Percentiles rank a stretch among this genome's conserved stretches.
phyloP scores from a whole-genome alignment of 2,888 invertebrate genomes.

The Drosophila paranaensis region DNA sequence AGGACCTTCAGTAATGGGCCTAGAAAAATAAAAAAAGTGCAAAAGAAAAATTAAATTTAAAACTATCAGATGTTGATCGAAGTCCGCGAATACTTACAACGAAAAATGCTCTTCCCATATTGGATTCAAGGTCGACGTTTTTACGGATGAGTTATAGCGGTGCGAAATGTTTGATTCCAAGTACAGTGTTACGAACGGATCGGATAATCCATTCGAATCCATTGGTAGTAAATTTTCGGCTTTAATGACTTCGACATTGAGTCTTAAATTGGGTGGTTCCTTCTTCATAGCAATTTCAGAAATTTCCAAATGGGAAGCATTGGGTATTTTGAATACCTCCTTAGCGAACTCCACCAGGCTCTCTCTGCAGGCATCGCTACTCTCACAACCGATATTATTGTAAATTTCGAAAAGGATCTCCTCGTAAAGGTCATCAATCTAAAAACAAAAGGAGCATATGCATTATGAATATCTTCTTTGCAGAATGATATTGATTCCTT shows the following conservation, averaged over 20 bases:
- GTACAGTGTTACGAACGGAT: conserved; percentile 98
- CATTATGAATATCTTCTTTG: neutral
- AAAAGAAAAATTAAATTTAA: neutral
- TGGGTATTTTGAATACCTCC: conserved; percentile 91
- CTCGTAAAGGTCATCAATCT: conserved; percentile 93
- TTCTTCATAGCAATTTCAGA: conserved; percentile 90
- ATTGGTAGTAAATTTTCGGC: conserved; percentile 93
- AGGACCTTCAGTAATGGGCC: conserved; percentile 89
- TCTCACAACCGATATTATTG: conserved; percentile 92
- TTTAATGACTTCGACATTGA: conserved; percentile 94
- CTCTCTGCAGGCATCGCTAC: conserved; percentile 89
- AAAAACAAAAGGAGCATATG: neutral
- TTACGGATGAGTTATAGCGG: conserved; percentile 96
- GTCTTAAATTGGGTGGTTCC: conserved; percentile 92
- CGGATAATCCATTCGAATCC: conserved; percentile 96
- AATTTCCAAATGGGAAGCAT: conserved; percentile 90
- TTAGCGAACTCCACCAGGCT: conserved; percentile 91
- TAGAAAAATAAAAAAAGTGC: conserved; percentile 18
- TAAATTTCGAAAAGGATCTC: conserved; percentile 93
- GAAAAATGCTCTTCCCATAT: conserved; percentile 99
- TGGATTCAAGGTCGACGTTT: conserved; percentile 94
- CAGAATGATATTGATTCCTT: neutral
- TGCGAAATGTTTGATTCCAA: conserved; percentile 91
- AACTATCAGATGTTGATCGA: neutral
- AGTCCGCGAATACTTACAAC: conserved; percentile 84